These are phyloP conservation scores for Acanthosepion lycidas DNA, from an alignment of 2,888 invertebrate species.

Conservation along the genomic window DNA sequence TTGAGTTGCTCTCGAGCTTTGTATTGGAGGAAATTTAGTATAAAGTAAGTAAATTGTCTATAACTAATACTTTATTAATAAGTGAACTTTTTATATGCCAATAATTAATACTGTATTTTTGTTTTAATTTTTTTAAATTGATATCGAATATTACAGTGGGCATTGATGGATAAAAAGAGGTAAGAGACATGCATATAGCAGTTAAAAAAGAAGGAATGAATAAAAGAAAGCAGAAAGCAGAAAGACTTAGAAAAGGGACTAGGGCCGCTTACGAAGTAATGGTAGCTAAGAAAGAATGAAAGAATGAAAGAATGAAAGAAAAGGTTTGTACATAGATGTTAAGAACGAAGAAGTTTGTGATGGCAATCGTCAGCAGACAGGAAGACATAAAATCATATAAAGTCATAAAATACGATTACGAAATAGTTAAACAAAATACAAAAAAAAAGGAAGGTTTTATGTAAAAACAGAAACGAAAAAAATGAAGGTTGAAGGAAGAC, in stretches of 20 bases:
- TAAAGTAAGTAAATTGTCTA: no score
- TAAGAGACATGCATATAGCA: background rate
- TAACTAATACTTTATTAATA: no score
- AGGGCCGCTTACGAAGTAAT: background rate
- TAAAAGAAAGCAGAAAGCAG: background rate
- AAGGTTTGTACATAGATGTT: background rate
- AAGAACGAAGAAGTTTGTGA: background rate
- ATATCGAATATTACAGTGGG: no score
- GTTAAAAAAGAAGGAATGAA: background rate
- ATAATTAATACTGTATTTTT: no score
- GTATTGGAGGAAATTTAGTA: no score
- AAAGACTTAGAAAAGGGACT: background rate
- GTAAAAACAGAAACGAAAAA: background rate
- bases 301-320: background rate
- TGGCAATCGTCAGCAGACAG: background rate
- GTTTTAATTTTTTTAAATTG: no score
- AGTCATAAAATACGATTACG: background rate
- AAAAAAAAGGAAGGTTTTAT: background rate
- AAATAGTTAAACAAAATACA: background rate
- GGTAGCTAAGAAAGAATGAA: background rate
- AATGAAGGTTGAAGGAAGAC: background rate
- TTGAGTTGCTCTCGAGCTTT: no score
- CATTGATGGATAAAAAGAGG: background rate
- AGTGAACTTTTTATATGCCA: no score
- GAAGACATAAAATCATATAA: background rate